These are phyloP conservation scores for Empidonax alnorum DNA, from an alignment of 2,113 vertebrate species.

Conservation along the genomic window DNA sequence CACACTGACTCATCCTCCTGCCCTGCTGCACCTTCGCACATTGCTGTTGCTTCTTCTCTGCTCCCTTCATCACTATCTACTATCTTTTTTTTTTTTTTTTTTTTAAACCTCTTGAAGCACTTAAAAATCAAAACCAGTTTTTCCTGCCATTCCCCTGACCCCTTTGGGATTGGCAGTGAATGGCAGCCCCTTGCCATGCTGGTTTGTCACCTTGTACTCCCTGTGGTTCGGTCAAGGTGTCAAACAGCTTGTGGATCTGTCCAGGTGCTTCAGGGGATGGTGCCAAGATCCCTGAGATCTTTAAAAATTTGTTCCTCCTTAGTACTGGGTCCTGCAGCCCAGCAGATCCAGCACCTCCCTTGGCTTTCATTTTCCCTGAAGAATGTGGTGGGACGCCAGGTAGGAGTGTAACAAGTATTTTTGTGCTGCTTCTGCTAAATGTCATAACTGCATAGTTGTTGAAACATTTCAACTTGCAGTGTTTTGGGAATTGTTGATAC, in stretches of 20 bases:
- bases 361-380: background rate
- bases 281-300: background rate
- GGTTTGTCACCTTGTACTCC: background rate
- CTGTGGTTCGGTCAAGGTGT: rapidly evolving
- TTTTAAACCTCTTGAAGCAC: background rate
- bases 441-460: background rate
- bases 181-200: background rate
- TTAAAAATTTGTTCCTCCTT: background rate
- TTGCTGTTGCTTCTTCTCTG: background rate
- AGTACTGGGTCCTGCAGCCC: background rate
- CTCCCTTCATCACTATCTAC: background rate
- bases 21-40: background rate
- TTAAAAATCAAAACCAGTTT: background rate
- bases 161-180: background rate
- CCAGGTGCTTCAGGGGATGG: background rate
- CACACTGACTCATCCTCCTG: constrained; percentile 54
- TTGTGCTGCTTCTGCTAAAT: background rate
- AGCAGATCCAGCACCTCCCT: background rate
- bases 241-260: background rate
- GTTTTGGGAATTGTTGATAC: rapidly evolving
- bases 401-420: background rate
- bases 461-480: background rate
- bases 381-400: background rate
- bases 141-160: background rate
- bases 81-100: background rate